Evolutionary conservation across 2,113 vertebrate species (phyloP).

Genomic region (Malaclemys terrapin): DNA sequence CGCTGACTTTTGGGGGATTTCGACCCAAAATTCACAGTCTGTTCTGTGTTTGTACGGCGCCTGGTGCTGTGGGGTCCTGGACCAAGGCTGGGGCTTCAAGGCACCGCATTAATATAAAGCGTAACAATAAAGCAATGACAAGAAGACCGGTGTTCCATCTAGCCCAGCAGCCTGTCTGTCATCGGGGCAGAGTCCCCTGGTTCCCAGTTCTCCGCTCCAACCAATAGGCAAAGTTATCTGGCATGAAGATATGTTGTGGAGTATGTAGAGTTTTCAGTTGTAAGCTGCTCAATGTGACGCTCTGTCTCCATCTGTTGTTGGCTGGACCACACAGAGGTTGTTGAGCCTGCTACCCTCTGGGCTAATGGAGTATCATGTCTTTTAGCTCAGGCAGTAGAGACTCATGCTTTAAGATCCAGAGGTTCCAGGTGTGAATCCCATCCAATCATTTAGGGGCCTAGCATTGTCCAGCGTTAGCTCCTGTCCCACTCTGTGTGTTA

Average conservation of each 20-base stretch:
- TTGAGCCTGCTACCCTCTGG: neutral
- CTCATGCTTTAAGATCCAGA: neutral
- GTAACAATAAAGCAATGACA: neutral
- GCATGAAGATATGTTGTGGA: neutral
- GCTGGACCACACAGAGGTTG: neutral
- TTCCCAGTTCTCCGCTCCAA: neutral
- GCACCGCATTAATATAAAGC: neutral
- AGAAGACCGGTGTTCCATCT: neutral
- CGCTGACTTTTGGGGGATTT: neutral
- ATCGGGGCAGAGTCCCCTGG: no score
- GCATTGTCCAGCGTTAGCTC: neutral
- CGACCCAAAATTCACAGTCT: neutral
- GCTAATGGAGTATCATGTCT: neutral
- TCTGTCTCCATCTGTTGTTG: neutral
- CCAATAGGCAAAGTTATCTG: neutral
- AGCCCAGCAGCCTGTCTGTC: neutral
- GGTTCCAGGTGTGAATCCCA: neutral
- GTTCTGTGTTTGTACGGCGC: neutral
- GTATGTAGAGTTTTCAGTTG: neutral
- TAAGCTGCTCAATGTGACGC: neutral
- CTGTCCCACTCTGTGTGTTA: neutral
- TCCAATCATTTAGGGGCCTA: neutral
- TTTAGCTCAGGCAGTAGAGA: neutral
- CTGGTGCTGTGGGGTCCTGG: fast-evolving
- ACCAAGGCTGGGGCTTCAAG: neutral